Percentiles rank a stretch among this genome's conserved stretches.
These are phyloP conservation scores for Hybos culiciformis DNA, from an alignment of 2,888 invertebrate species.

Conservation along the genomic window DNA sequence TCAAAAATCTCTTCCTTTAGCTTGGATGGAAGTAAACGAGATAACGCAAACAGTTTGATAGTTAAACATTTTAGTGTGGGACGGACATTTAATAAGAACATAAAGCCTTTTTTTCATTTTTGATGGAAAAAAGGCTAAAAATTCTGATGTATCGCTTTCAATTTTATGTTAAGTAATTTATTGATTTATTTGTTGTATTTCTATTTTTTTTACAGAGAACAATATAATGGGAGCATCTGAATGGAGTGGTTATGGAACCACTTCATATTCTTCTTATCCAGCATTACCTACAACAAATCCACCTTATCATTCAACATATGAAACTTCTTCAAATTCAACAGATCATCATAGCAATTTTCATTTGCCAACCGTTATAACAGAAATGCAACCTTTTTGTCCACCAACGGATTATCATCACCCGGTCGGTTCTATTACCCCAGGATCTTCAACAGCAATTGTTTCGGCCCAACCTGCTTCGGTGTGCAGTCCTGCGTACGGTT, in stretches of 20 bases:
- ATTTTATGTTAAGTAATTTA: too few relatives aligned
- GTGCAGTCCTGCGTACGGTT: slow-evolving; percentile 24
- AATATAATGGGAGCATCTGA: slow-evolving; percentile 48
- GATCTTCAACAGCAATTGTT: slow-evolving; percentile 20
- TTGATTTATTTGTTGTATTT: too few relatives aligned
- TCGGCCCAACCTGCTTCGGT: slow-evolving; percentile 21
- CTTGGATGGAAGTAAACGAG: too few relatives aligned
- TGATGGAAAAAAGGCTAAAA: not conserved
- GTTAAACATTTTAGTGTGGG: too few relatives aligned
- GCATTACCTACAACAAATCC: slow-evolving; percentile 37
- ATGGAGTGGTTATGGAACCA: slow-evolving; percentile 44
- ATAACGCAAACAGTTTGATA: too few relatives aligned
- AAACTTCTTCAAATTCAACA: slow-evolving; percentile 22
- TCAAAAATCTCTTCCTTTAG: too few relatives aligned
- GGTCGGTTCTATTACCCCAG: slow-evolving; percentile 15
- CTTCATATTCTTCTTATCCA: slow-evolving; percentile 41
- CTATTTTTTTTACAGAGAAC: slow-evolving; percentile 39
- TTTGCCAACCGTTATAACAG: slow-evolving; percentile 44
- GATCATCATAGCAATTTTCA: slow-evolving; percentile 41
- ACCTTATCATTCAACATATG: slow-evolving; percentile 41
- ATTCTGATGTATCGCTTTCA: slow-evolving; percentile 11
- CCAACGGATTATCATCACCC: slow-evolving; percentile 35
- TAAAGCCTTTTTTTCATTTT: not conserved
- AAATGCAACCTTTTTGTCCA: slow-evolving; percentile 38
- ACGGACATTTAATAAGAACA: not conserved